Base-by-base conservation (phyloP, 2,888 invertebrate genomes). In the Taphrorychus bicolor region DNA sequence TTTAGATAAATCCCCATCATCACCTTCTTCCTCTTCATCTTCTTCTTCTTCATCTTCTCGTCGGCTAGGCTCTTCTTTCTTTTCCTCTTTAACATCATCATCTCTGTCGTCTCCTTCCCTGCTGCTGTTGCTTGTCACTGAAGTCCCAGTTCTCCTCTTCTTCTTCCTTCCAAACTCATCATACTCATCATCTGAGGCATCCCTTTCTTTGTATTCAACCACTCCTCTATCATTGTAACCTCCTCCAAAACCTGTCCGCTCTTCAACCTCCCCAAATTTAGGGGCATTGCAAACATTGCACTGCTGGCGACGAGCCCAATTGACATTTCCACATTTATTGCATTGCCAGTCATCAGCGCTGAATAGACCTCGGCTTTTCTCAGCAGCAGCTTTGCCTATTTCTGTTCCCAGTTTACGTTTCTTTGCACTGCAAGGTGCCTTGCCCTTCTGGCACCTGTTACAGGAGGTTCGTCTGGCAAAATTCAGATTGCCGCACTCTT, bases 301-400 rank as follows among this genome's bases (percentile, higher is more conserved):
- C 60, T 94, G 94, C 78, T 91, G 92, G 61, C 99, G 87, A 71
- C 97, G 87, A 19, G 98, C 98, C 99, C 97, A 97, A 83, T 99
- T 99, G 9, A 99, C 98, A 83, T 99, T 99, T n/a, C 98, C 98
- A 84, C 99, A 99, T 86, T 98, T 98, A 83, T 94, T 95, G 83
- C 99, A 99, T 80, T 97, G 96, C 99, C 99, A 99, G 83, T 99
- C 99, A 82, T 99, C 98, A 40, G 99, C 98, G 83, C 96, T 95
- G 82, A 89, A 91, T 68, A 97, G 85, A n/a, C 97, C 97, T 75
- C 95, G 90, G 77, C 97, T 97, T 83, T 98, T 98, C 82, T 99
- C 99, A 0, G 99, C 99, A 32, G 97, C 95, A 18, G 92, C 94
- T 85, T 98, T 98, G 2, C 99, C 99, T 75, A 99, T 98, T 85